Evolutionary conservation across 37 sponge, comb jelly and placozoan genomes (phyloP), one percentile per base, ranked within the genome.

Genomic region (Lycopodina hypogea): DNA sequence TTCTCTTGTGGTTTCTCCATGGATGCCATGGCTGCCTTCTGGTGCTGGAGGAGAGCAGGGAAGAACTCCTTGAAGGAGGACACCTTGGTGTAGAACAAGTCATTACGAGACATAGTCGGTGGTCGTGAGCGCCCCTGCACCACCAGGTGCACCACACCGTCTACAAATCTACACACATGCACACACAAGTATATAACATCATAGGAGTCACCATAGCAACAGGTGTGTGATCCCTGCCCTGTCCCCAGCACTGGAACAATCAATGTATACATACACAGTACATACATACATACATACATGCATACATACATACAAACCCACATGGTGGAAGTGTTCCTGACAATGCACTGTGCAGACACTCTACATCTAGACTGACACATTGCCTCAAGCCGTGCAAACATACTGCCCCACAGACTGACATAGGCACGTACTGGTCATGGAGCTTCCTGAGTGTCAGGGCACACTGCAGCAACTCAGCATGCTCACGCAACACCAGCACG

Each of bases 391-490:
- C n/a, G n/a, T 7, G 30, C 68, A 67, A 7, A 26, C 71, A 45
- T 2, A 71, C 57, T 29, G 15, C 34, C 28, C 7, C 45, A 30
- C 29, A 63, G 2, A 63, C 29, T 14, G 37, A 63, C 64, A 39
- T 4, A 57, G 4, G 14, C 35, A 23, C 14, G 56, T 39, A 91
- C 92, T 74, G 76, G 32, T 91, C 88, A 71, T 90, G 95, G 18
- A 68, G 9, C 21, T 77, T 66, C 68, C 86, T 88, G 53, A 94
- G 77, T 37, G 83, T 53, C 14, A 88, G 39, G 61, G 89, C 85
- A 28, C 86, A 82, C 12, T 38, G 65, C 4, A 94, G 80, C 73
- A 91, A 87, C 80, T 94, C 95, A 19, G 85, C 86, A 85, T 94
- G 95, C 50, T 90, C 92, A 71, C 85, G 56, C 23, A 94, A 69